Base-by-base conservation (phyloP, 2,888 invertebrate species). In the Acutogordius australiensis region DNA sequence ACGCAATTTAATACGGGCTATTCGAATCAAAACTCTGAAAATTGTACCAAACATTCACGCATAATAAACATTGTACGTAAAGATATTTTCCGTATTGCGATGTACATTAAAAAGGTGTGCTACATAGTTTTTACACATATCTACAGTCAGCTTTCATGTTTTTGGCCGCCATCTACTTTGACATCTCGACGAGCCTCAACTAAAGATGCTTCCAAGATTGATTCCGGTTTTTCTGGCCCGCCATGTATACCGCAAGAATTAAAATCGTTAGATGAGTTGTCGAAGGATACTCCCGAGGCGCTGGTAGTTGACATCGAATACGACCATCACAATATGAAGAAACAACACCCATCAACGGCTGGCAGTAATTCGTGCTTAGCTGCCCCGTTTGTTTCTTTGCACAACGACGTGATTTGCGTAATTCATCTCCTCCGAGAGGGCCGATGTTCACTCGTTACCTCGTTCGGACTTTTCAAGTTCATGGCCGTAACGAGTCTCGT, bases 391-490 rank as follows among this genome's bases (percentile, higher is more conserved):
- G 68, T 68, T 8, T 66, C 67, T 2, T 64, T 61, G 4, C 44
- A 64, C 29, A 63, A 64, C 29, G 64, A 66, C 61, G 66, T 68
- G 26, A 44, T 62, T n/a, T 66, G 66, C 61, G 64, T 67, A 45
- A 64, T 65, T 18, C 56, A 61, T n/a, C 62, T 67, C 23, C 65
- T 67, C 13, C 64, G 61, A 64, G 64, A 61, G 61, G 57, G 91
- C 1, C 77, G 94, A 0, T 87, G 88, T 0, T 90, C 94, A 0
- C 74, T 97, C 2, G 81, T 87, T 30, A 94, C 94, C 0, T 86
- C 86, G 45, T 91, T 91, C 73, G 87, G 90, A 1, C 83, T 91
- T 65, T 94, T 94, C 75, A 91, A 91, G 67, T 94, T 87, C 75
- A 94, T 94, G 91, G 86, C 90, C 0, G 80, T 83, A 0, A 94